Evolutionary conservation across 1,140 invertebrate genomes (phyloP), one percentile per base, ranked within the genome.

Genomic region (Drosophila quadrilineata): DNA sequence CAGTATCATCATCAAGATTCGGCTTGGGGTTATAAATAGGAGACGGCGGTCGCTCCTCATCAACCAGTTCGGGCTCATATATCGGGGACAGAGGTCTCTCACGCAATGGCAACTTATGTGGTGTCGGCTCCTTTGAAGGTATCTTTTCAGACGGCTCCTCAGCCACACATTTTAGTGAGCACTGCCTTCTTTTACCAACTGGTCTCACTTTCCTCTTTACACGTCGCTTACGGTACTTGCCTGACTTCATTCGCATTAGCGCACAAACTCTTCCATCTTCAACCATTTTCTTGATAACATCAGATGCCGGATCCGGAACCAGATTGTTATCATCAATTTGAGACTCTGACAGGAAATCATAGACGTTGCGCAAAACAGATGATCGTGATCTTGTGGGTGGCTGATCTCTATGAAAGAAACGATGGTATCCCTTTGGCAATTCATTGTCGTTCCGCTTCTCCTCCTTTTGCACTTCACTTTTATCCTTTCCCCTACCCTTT

Each of bases 271-370:
- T 74, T 2, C 87, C 87, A 0, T 73, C 54, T 2, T 63, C 24
- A 0, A 88, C 54, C 52, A 88, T 41, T 14, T 76, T 66, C 48
- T 88, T 54, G n/a, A 88, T 72, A 31, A 88, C 68, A 59, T 88
- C 87, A 0, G 65, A 77, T 3, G 75, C 73, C 3, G 87, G 82
- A 54, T 88, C 87, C 8, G 31, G 56, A 10, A 58, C 48, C 2
- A 22, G 21, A 8, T 58, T 41, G 1, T 41, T 45, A 26, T 82
- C 79, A 5, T 77, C 50, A 5, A 73, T 74, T 50, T 88, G 66
- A 0, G 87, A 87, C 24, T 85, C 70, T 1, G 82, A 87, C 0
- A 88, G 53, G 41, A 88, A 88, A 6, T 88, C 87, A 21, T 85
- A 88, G 2, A 88, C 69, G 22, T 80, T 70, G 5, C 67, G 62